These are phyloP conservation scores for Lophochroa leadbeateri DNA, from an alignment of 2,113 vertebrate species.

Conservation along the genomic window DNA sequence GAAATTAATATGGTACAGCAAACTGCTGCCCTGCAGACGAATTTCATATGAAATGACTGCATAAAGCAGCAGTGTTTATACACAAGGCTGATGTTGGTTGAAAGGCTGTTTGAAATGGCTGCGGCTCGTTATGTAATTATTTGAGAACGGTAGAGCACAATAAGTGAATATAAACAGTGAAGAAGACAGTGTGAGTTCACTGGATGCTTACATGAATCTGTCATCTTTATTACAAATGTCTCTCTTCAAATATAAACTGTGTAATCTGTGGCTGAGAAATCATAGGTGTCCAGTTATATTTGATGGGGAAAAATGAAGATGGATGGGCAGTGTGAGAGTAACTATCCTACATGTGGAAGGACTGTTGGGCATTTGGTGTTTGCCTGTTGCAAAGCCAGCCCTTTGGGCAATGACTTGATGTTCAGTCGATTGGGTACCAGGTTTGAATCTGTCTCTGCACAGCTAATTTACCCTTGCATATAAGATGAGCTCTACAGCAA, in stretches of 20 bases:
- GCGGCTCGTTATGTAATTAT: constrained; percentile 52
- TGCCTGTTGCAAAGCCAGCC: background rate
- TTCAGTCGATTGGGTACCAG: background rate
- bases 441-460: background rate
- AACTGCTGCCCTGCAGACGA: constrained; percentile 50
- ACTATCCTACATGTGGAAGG: background rate
- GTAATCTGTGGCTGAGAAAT: background rate
- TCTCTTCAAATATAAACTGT: background rate
- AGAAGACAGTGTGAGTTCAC: constrained; percentile 43
- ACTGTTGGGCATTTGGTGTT: background rate
- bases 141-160: constrained; percentile 53
- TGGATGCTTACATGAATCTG: constrained; percentile 11
- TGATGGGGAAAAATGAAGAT: background rate
- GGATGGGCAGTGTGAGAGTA: background rate
- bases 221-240: constrained; percentile 20
- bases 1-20: constrained; percentile 5
- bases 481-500: background rate
- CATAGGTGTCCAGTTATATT: background rate
- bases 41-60: constrained; percentile 42
- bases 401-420: background rate
- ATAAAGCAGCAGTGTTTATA: constrained; percentile 49
- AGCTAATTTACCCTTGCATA: background rate
- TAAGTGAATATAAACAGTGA: constrained; percentile 47
- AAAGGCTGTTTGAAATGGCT: constrained; percentile 53
- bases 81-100: background rate